Conservation (phyloP, 2,888 invertebrate genomes). For the Zeuzera pyrina region DNA sequence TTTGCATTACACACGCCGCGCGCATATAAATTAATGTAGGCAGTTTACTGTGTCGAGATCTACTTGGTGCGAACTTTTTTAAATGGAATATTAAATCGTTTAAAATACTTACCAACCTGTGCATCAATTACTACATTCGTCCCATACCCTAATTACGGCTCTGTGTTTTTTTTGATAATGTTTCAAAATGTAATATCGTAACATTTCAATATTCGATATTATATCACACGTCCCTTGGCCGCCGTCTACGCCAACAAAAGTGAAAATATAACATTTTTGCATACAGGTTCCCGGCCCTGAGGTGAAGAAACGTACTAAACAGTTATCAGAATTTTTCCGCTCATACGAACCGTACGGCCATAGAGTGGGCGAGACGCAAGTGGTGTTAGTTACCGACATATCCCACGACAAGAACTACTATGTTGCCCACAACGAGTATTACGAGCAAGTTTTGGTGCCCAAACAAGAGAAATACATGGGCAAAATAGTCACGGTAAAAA, state of each 20-base stretch:
- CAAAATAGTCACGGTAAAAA: conserved; percentile 84
- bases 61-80: too few species aligned
- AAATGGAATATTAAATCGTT: too few species aligned
- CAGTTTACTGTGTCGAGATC: too few species aligned
- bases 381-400: conserved; percentile 92
- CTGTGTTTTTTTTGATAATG: too few species aligned
- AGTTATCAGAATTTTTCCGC: conserved; percentile 89
- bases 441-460: conserved; percentile 91
- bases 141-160: too few species aligned
- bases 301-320: conserved; percentile 92
- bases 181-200: too few species aligned
- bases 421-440: conserved; percentile 96
- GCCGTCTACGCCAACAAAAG: not conserved
- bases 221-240: not conserved
- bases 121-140: too few species aligned
- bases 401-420: conserved; percentile 92
- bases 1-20: too few species aligned
- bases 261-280: not conserved
- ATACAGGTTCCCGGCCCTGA: conserved; percentile 82
- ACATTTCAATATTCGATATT: too few species aligned
- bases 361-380: conserved; percentile 77
- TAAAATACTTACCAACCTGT: too few species aligned
- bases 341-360: conserved; percentile 89
- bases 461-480: conserved; percentile 86
- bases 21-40: too few species aligned